Evolutionary conservation across 2,113 vertebrate genomes (phyloP), one percentile per base, ranked within the genome.

Genomic region (Anguilla rostrata): DNA sequence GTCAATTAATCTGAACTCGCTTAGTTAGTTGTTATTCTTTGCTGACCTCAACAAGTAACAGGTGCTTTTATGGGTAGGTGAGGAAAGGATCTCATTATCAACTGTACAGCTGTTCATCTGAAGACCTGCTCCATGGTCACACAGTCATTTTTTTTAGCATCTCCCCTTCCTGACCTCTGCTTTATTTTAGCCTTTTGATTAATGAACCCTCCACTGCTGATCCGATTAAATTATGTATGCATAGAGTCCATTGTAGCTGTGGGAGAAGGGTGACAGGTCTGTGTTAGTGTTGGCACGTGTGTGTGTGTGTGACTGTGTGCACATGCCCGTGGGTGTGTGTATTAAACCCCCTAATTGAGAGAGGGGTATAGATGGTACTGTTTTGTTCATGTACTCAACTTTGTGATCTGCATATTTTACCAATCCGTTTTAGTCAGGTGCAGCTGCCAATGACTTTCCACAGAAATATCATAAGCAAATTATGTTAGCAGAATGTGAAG

Each of bases 11-110:
- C n/a, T 26, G 2, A 34, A 12, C 26, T n/a, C 71, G 8, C 60
- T 22, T 66, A 66, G 60, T 9, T 29, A 34, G 71, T 34, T 75
- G 71, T 12, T 26, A 14, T 75, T 34, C 71, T 75, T 75, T 75
- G 71, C 71, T 75, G 71, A 75, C n/a, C 26, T 75, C 71, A 75
- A n/a, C 71, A 75, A n/a, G 71, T n/a, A 75, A 75, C 71, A 75
- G 71, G n/a, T 75, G 71, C 60, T 34, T n/a, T 75, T 29, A 34
- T 29, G 71, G 71, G 71, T 75, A 75, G n/a, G 26, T 34, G 71
- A 75, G n/a, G 71, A 75, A 34, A 75, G 71, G 71, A 75, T 66
- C 60, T 66, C 60, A 66, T 66, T 66, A 66, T 66, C 60, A 66
- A 66, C 18, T 20, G 60, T 66, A 26, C 60, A 66, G 22, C 60